Conservation (phyloP, 2,113 vertebrate species). For the Zingel zingel region DNA sequence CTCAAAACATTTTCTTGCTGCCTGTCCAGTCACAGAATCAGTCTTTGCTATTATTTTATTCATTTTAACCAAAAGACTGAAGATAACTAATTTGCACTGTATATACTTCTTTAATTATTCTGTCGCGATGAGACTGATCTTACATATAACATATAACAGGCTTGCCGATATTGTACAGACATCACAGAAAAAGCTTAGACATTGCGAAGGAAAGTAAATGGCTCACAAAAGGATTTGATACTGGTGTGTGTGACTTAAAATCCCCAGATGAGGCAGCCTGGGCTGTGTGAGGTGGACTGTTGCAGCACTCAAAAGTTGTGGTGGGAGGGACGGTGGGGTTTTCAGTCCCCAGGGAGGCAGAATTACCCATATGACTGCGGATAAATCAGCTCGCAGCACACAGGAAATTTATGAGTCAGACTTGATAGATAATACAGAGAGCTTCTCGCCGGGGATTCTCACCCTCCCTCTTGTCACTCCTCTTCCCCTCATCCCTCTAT, state of each 20-base stretch:
- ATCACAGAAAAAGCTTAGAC: not conserved
- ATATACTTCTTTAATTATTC: not conserved
- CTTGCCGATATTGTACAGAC: not conserved
- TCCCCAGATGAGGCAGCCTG: not conserved
- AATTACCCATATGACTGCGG: conserved; percentile 73
- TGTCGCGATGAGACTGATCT: not conserved
- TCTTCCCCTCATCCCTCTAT: conserved; percentile 17
- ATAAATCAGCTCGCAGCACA: conserved; percentile 71
- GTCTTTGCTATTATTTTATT: not conserved
- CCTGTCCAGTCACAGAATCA: no score
- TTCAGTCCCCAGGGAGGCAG: conserved; percentile 55
- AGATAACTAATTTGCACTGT: not conserved
- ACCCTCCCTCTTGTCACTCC: not conserved
- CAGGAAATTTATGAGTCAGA: conserved; percentile 76
- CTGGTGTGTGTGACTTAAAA: not conserved
- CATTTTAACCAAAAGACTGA: not conserved
- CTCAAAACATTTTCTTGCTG: no score
- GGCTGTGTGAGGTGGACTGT: not conserved
- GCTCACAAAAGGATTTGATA: conserved; percentile 30
- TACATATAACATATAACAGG: not conserved
- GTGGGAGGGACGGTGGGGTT: conserved; percentile 4
- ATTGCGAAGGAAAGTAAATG: conserved; percentile 13
- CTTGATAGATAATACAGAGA: conserved; percentile 78
- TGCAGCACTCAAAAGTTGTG: conserved; percentile 11
- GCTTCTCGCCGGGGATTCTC: conserved; percentile 33